phyloP scores from a whole-genome alignment of 2,888 invertebrate species.

The Macaria liturata region DNA sequence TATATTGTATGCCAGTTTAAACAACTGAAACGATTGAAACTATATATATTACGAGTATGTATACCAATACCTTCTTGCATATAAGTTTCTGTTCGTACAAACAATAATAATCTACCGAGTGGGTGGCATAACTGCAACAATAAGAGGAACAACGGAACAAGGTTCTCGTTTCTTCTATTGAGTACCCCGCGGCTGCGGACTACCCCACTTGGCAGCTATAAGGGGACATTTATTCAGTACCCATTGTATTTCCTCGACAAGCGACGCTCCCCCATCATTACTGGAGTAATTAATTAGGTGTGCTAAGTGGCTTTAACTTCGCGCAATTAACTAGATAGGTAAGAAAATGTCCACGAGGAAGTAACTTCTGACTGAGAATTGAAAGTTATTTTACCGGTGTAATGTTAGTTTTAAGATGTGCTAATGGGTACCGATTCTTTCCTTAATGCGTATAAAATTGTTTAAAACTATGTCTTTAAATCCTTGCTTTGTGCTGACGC shows the following conservation, averaged over 20 bases:
- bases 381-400: background rate
- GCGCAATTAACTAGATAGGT: constrained; percentile 19
- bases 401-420: no score
- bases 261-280: constrained; percentile 33
- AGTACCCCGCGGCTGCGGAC: constrained; percentile 37
- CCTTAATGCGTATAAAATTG: no score
- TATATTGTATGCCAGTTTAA: no score
- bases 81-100: background rate
- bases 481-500: no score
- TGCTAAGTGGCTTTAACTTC: constrained; percentile 25
- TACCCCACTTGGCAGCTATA: constrained; percentile 41
- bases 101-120: constrained; percentile 3
- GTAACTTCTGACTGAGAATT: background rate
- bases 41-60: no score
- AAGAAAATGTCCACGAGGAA: constrained; percentile 2
- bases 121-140: constrained; percentile 34
- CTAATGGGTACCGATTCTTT: no score
- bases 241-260: constrained; percentile 40
- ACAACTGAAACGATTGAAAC: no score
- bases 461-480: no score
- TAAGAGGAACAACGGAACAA: constrained; percentile 42
- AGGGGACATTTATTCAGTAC: constrained; percentile 39
- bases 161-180: constrained; percentile 35
- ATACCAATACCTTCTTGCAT: no score
- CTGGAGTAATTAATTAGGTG: constrained; percentile 35